Percentiles rank a stretch among this genome's conserved stretches.
phyloP scores from a whole-genome alignment of 2,888 invertebrate species.

The Drosophila borborema region DNA sequence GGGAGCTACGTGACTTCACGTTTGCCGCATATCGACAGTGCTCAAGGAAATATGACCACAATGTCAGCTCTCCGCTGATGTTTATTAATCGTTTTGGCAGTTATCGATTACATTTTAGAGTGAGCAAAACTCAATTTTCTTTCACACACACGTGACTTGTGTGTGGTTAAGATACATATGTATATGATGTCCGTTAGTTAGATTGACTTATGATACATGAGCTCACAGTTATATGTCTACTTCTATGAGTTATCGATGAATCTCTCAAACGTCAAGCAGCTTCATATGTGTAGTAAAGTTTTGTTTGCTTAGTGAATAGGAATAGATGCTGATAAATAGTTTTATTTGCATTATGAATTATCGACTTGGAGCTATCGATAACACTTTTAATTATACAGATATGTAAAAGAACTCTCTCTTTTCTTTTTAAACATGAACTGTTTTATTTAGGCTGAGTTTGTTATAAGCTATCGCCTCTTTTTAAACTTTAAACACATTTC shows the following conservation, averaged over 20 bases:
- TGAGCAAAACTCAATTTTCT: neutral
- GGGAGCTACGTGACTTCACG: slow-evolving; percentile 21
- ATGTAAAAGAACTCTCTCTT: too few relatives aligned
- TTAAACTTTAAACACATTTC: neutral
- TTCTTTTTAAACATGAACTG: neutral
- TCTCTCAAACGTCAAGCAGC: neutral
- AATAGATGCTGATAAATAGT: neutral
- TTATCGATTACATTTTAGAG: slow-evolving; percentile 20
- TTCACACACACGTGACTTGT: slow-evolving; percentile 1
- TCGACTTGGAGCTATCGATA: neutral
- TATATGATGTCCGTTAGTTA: neutral
- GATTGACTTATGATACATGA: neutral
- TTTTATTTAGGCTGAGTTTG: neutral
- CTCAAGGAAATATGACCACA: slow-evolving; percentile 16
- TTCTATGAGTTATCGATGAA: slow-evolving; percentile 2
- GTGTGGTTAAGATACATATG: neutral
- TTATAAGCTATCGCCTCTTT: neutral
- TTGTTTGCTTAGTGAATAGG: too few relatives aligned
- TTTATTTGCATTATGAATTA: neutral
- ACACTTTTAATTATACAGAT: neutral
- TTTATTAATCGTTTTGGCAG: slow-evolving; percentile 8
- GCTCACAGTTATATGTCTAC: neutral
- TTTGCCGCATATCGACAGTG: neutral
- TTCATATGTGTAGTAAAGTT: neutral
- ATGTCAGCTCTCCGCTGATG: slow-evolving; percentile 4